These are phyloP conservation scores for Lytechinus variegatus DNA, from an alignment of 35 echinoderm and acorn worm genomes.

Conservation along the genomic window DNA sequence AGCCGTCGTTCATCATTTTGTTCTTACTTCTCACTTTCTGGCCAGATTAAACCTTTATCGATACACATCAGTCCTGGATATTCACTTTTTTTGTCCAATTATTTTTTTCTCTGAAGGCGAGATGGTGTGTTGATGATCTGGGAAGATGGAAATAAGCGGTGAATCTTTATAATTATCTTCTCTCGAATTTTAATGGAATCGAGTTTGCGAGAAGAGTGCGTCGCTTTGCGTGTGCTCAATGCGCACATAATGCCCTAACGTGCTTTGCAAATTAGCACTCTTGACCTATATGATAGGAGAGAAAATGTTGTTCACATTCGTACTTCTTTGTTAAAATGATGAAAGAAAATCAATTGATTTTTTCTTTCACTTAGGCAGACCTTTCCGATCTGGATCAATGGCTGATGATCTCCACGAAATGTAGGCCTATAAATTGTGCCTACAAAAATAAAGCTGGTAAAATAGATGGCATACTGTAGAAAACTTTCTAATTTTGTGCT, in stretches of 20 bases:
- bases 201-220: not conserved
- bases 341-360: no score
- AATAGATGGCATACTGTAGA: no score
- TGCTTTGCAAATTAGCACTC: no score
- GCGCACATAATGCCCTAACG: not conserved
- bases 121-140: not conserved
- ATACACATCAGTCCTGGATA: conserved; percentile 45
- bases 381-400: no score
- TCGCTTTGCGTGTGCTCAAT: not conserved
- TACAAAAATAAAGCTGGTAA: no score
- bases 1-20: conserved; percentile 35
- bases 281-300: no score
- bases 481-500: no score
- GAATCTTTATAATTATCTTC: conserved; percentile 38
- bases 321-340: no score
- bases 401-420: no score
- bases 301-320: no score
- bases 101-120: not conserved
- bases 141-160: not conserved
- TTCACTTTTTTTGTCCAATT: not conserved
- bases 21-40: not conserved
- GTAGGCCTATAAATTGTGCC: no score
- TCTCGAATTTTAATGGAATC: conserved; percentile 39
- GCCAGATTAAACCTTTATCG: conserved; percentile 37
- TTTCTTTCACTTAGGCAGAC: no score